A percentile compares a stretch with the other conserved stretches of the same genome.
Conservation (phyloP, 2,113 vertebrate species). For the Gasterosteus nipponicus region DNA sequence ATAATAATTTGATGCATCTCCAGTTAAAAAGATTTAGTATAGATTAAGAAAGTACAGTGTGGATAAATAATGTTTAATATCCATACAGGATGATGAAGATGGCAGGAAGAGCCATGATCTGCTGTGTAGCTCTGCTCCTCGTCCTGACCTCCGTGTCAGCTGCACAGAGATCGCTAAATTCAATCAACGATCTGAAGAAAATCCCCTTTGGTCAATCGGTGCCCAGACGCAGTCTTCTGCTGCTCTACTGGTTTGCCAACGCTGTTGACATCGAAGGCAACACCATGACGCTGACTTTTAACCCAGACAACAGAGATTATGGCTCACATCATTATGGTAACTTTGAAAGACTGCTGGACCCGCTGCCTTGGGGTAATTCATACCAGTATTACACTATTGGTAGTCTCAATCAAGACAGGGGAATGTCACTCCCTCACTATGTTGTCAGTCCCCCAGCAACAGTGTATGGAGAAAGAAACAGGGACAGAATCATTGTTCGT, state of each 20-base stretch:
- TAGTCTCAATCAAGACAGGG: slow-evolving; percentile 30
- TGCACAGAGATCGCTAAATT: slow-evolving; percentile 22
- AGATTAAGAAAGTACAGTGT: background rate
- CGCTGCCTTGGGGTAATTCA: background rate
- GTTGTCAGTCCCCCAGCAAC: background rate
- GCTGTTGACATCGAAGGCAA: slow-evolving; percentile 44
- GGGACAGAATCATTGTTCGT: slow-evolving; percentile 65
- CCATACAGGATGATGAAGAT: slow-evolving; percentile 45
- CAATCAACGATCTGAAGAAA: slow-evolving; percentile 58
- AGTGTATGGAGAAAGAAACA: slow-evolving; percentile 38
- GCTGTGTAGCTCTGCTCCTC: slow-evolving; percentile 40
- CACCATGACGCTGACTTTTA: slow-evolving; percentile 47
- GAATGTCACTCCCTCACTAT: slow-evolving; percentile 47
- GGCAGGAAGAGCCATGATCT: background rate
- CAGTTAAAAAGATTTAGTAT: background rate
- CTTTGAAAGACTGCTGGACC: slow-evolving; percentile 45
- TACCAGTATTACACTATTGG: slow-evolving; percentile 66
- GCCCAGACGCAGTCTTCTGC: slow-evolving; percentile 60
- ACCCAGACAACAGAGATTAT: slow-evolving; percentile 50
- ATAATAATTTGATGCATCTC: background rate
- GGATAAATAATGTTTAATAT: background rate
- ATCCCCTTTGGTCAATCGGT: slow-evolving; percentile 52
- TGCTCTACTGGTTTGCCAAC: slow-evolving; percentile 75
- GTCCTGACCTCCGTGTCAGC: slow-evolving; percentile 32
- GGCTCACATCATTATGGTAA: slow-evolving; percentile 69